Base-by-base conservation (phyloP, 2,113 vertebrate genomes). In the Muntiacus reevesi region DNA sequence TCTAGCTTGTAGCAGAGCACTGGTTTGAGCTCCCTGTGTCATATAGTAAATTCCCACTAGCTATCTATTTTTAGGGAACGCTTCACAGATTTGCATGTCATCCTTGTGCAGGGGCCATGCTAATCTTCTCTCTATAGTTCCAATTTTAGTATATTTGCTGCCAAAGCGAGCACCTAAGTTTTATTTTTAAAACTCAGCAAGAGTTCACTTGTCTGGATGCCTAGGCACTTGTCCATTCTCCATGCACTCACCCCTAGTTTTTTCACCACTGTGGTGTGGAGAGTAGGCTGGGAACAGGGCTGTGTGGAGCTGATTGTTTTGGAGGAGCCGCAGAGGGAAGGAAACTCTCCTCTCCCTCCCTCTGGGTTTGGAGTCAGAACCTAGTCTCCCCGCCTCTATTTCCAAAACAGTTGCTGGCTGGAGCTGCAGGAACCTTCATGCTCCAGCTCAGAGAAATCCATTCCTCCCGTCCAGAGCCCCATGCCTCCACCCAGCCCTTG, bases 361-460 rank as follows among this genome's bases (percentile, higher is more conserved):
- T 79, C 64, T 67, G 47, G 62, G 15, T 84, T 91, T 95, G 90
- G 89, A 89, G 87, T 23, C 43, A 52, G 79, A 94, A 87, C 27
- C 55, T 33, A 43, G 21, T 59, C 36, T 89, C 85, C 87, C 93
- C 2, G n/a, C 55, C 67, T 88, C 79, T 89, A 71, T 95, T 98
- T 97, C 97, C 98, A 97, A 97, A 98, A 94, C 85, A 97, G 76
- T 95, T 86, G 92, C 91, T 97, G 97, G 87, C 97, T 95, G 5
- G 0, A 54, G 52, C 79, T 83, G 40, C 78, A 19, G 30, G 57
- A 94, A 79, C 54, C 45, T 71, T 82, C 15, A 25, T 19, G 12
- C 83, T 82, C 59, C 89, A 91, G 76, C 59, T 95, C 54, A 71
- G 78, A 96, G 94, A 93, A 97, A 94, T 62, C 14, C 64, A 45